Conservation (phyloP, 2,113 vertebrate genomes). For the Onychorhynchus coronatus region DNA sequence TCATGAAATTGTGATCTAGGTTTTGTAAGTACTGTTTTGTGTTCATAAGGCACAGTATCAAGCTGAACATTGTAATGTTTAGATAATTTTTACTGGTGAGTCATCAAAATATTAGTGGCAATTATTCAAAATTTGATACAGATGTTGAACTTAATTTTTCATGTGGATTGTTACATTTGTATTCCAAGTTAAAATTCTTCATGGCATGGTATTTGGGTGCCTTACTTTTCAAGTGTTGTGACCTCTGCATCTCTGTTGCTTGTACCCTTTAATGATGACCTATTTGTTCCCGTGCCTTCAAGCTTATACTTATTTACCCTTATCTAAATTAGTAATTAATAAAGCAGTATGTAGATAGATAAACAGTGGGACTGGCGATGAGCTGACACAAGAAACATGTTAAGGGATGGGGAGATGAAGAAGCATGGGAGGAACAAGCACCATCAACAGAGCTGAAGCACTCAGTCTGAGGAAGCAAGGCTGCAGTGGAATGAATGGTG, state of each 20-base stretch:
- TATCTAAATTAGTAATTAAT: not conserved
- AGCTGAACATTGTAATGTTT: not conserved
- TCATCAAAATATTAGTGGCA: not conserved
- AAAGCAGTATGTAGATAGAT: not conserved
- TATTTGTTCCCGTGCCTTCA: not conserved
- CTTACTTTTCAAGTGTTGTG: not conserved
- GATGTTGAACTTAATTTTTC: not conserved
- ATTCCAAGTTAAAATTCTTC: not conserved
- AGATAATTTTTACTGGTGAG: not conserved
- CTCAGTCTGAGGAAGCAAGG: not conserved
- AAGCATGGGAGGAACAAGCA: not conserved
- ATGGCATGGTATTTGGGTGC: not conserved
- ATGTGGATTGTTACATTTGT: not conserved
- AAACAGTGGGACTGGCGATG: not conserved
- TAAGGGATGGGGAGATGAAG: not conserved
- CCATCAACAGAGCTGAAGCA: not conserved
- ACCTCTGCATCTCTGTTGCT: not conserved
- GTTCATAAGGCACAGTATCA: not conserved
- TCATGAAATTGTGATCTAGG: not conserved
- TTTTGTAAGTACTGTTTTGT: not conserved
- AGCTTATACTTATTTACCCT: not conserved
- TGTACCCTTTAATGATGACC: not conserved
- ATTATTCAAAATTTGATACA: not conserved
- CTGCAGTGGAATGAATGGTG: not conserved
- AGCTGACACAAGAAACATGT: not conserved